These are phyloP conservation scores for Xylophagus ater DNA, from an alignment of 2,888 invertebrate genomes.

Conservation along the genomic window DNA sequence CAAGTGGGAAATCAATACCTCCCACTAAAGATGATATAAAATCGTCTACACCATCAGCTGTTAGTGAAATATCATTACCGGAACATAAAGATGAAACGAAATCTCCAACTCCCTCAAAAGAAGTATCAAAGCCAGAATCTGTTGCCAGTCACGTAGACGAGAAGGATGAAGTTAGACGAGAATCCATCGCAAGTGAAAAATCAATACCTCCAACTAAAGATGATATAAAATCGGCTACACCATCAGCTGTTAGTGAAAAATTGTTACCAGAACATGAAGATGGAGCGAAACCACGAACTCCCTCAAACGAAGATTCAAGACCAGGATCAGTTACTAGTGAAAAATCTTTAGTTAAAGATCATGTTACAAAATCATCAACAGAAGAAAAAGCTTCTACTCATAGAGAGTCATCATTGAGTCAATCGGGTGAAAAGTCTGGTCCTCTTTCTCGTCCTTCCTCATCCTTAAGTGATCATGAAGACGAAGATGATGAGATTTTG, in stretches of 20 bases:
- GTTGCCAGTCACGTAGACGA: slow-evolving; percentile 4
- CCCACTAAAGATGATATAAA: not conserved
- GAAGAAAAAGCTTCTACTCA: slow-evolving; percentile 15
- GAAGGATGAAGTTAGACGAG: too few relatives aligned
- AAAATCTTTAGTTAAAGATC: not conserved
- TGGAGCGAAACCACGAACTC: not conserved
- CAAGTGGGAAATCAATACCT: not conserved
- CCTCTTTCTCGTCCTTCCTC: slow-evolving; percentile 18
- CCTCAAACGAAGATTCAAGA: slow-evolving; percentile 13
- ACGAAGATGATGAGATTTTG: slow-evolving; percentile 21
- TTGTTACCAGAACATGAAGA: slow-evolving; percentile 12
- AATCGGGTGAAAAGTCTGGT: slow-evolving; percentile 30
- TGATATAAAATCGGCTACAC: too few relatives aligned
- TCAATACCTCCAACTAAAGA: too few relatives aligned
- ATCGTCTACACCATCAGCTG: not conserved
- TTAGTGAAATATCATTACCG: slow-evolving; percentile 4
- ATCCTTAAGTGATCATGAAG: slow-evolving; percentile 33
- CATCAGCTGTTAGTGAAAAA: too few relatives aligned
- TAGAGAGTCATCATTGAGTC: slow-evolving; percentile 29
- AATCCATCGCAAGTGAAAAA: slow-evolving; percentile 2
- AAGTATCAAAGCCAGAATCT: not conserved
- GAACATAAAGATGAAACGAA: slow-evolving; percentile 3
- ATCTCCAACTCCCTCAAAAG: not conserved
- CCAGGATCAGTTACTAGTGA: slow-evolving; percentile 14
- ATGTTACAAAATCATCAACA: not conserved